Evolutionary conservation across 2,797 vertebrate genomes (phyloP), one percentile per base, ranked within the genome.

Genomic region (Brachyalestes nurse): DNA sequence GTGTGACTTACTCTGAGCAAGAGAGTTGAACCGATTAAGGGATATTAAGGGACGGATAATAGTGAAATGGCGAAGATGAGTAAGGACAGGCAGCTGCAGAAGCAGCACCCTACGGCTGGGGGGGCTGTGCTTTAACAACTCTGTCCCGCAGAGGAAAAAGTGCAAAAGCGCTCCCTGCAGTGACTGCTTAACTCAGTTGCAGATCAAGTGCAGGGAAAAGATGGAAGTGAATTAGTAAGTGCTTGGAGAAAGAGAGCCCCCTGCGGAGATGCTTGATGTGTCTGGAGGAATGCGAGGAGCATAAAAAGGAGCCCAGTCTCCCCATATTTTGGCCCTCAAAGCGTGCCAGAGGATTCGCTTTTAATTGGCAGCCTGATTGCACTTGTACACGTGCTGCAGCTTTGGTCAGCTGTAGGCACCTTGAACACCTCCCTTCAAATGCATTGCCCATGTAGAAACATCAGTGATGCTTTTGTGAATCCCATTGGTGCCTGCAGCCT

Each of bases 121-220:
- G 17, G 55, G 58, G 58, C 49, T 65, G 65, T 64, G 51, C 51
- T 65, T 45, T 45, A 66, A 71, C 79, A 72, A 12, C 53, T 55
- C 60, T 16, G n/a, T 76, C 53, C 61, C 19, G 25, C 55, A 12
- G 60, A 84, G 74, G 45, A 58, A 47, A 78, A 75, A 38, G 66
- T 45, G 9, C 66, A 74, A 40, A 21, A 78, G 62, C 61, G 55
- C 69, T 85, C 84, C 84, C 83, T 75, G 60, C 83, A 79, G 47
- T 62, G 49, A 58, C 83, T 75, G 70, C 38, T 79, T 85, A 83
- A 79, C 84, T 83, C 77, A 77, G 70, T 83, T 79, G 65, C 83
- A 77, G 79, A 85, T 88, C 84, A 87, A 89, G 70, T 76, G 78
- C 73, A 74, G 8, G 61, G 57, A 74, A 13, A 79, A 73, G 79